phyloP scores from a whole-genome alignment of 2,797 vertebrate genomes.

The Brachyrhaphis roseni region DNA sequence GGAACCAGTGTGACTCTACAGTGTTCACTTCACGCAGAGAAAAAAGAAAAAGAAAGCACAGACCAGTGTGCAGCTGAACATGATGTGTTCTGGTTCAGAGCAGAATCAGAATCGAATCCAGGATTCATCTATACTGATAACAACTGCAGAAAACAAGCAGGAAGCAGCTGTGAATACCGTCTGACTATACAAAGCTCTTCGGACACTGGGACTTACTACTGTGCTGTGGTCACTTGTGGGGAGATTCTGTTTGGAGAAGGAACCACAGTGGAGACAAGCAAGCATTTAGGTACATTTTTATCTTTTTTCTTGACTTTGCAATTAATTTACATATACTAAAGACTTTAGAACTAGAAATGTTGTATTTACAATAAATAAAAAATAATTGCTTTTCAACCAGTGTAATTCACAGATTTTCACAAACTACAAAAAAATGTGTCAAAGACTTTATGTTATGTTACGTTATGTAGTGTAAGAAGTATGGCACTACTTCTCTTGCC shows the following conservation, averaged over 20 bases:
- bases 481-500: background rate
- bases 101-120: slow-evolving; percentile 17
- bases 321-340: background rate
- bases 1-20: slow-evolving; percentile 32
- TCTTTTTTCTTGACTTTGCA: background rate
- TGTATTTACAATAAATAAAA: background rate
- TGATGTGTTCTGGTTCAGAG: slow-evolving; percentile 57
- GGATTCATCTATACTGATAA: slow-evolving; percentile 10
- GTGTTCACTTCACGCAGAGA: slow-evolving; percentile 42
- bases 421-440: background rate
- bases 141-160: background rate
- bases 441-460: background rate
- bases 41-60: background rate
- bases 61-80: slow-evolving; percentile 1
- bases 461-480: too few relatives aligned
- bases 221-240: slow-evolving; percentile 58
- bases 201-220: slow-evolving; percentile 42
- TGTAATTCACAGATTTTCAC: background rate
- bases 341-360: background rate
- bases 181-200: slow-evolving; percentile 28
- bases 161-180: slow-evolving; percentile 42
- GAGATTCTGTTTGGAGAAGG: slow-evolving; percentile 66
- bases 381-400: background rate
- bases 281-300: background rate
- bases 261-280: slow-evolving; percentile 51